Conservation (phyloP, 2,113 vertebrate species). For the Anseranas semipalmata region DNA sequence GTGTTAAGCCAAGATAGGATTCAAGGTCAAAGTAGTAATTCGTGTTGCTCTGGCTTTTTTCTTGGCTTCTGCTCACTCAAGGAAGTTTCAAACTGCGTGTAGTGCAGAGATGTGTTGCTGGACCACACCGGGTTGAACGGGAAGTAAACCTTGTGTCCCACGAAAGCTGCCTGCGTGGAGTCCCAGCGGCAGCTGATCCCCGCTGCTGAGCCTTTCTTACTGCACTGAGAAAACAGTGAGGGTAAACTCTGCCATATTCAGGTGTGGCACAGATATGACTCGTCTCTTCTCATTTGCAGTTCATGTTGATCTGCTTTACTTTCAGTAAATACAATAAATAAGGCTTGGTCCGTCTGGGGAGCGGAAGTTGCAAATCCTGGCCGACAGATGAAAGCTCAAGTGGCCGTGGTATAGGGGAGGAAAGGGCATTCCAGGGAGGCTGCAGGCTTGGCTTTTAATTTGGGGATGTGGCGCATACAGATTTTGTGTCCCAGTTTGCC, state of each 20-base stretch:
- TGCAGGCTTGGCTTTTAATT: not conserved
- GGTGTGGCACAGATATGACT: not conserved
- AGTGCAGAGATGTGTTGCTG: not conserved
- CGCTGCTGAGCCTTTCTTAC: accelerated
- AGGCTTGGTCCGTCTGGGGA: not conserved
- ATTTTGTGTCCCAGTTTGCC: not conserved
- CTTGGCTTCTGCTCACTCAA: conserved; percentile 25
- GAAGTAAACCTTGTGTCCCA: not conserved
- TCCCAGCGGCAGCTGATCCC: not conserved
- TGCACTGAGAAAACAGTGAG: not conserved
- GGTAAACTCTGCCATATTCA: not conserved
- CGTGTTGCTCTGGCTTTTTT: conserved; percentile 18
- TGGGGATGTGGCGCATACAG: not conserved
- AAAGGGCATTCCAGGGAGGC: not conserved
- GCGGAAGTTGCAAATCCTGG: not conserved
- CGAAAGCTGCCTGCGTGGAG: not conserved
- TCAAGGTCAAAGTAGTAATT: conserved; percentile 58
- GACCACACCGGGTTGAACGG: not conserved
- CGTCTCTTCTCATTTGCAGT: not conserved
- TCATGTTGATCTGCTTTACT: not conserved
- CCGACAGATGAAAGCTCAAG: not conserved
- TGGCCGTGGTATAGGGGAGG: not conserved
- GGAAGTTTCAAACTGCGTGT: conserved; percentile 29
- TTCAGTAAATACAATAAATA: not conserved
- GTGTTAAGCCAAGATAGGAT: conserved; percentile 43